Base-by-base conservation (phyloP, 2,888 invertebrate genomes). In the Harpalus rubripes region DNA sequence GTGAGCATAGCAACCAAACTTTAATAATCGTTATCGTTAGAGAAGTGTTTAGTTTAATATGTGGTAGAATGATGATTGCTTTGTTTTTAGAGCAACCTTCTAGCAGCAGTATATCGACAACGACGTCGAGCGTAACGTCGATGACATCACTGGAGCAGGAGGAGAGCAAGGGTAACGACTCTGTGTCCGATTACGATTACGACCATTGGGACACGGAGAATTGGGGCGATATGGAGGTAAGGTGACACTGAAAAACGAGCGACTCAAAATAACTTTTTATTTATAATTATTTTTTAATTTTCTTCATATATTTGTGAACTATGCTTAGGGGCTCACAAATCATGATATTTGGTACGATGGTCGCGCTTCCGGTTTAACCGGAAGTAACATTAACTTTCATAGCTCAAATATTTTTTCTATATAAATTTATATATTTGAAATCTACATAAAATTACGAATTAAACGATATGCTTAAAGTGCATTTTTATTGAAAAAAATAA, bases 221-320 rank as follows among this genome's bases (percentile, higher is more conserved):
- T 89, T 97, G 97, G 97, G 97, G 98, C 10, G 97, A 97, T 89
- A 96, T 98, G 93, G 97, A 97, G 91, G 96, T 96, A 87, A 93
- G 1, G 44, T 44, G 6, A 7, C 3, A 22, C 3, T 22, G 1
- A 22, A 2, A 22, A 2, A 22, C 3, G 1, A n/a, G n/a, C n/a
- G n/a, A n/a, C n/a, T n/a, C n/a, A n/a, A n/a, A n/a, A n/a, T n/a
- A n/a, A n/a, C n/a, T n/a, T n/a, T n/a, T n/a, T n/a, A n/a, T n/a
- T n/a, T n/a, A n/a, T n/a, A n/a, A n/a, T n/a, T n/a, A n/a, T n/a
- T n/a, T n/a, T n/a, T n/a, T n/a, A n/a, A n/a, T n/a, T n/a, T n/a
- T n/a, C n/a, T n/a, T n/a, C n/a, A n/a, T n/a, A n/a, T n/a, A n/a
- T n/a, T n/a, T n/a, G n/a, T n/a, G n/a, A n/a, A n/a, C n/a, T n/a